Conservation (phyloP, 1,140 invertebrate species). For the Globodera ellingtonae region DNA sequence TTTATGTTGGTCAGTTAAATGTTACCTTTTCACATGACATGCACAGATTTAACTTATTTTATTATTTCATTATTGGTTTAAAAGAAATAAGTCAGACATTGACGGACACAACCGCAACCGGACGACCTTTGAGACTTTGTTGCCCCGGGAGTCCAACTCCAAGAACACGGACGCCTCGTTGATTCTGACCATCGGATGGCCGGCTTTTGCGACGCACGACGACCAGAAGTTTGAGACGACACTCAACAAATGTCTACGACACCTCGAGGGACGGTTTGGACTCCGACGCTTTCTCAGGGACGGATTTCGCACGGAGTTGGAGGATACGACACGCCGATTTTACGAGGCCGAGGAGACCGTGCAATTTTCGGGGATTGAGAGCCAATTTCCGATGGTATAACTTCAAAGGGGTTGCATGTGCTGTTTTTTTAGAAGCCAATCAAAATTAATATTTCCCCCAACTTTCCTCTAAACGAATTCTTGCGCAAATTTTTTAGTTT, state of each 20-base stretch:
- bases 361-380: conserved; percentile 93
- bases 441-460: no score
- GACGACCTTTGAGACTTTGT: conserved; percentile 96
- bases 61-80: background rate
- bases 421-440: conserved; percentile 73
- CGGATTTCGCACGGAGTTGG: conserved; percentile 81
- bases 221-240: conserved; percentile 82
- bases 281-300: conserved; percentile 79
- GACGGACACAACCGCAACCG: conserved; percentile 98
- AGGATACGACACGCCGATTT: conserved; percentile 71
- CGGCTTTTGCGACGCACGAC: conserved; percentile 95
- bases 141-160: conserved; percentile 95
- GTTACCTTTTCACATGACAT: background rate
- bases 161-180: conserved; percentile 88
- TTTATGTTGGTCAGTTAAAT: conserved; percentile 76
- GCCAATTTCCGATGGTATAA: conserved; percentile 84
- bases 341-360: conserved; percentile 68
- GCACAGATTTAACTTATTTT: background rate
- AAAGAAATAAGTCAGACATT: conserved; percentile 14
- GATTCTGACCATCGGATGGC: conserved; percentile 89
- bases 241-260: conserved; percentile 81
- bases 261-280: conserved; percentile 76
- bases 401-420: conserved; percentile 59
- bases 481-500: conserved; percentile 2
- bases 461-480: background rate